phyloP scores from a whole-genome alignment of 2,113 vertebrate species.

The Sinocyclocheilus anophthalmus region DNA sequence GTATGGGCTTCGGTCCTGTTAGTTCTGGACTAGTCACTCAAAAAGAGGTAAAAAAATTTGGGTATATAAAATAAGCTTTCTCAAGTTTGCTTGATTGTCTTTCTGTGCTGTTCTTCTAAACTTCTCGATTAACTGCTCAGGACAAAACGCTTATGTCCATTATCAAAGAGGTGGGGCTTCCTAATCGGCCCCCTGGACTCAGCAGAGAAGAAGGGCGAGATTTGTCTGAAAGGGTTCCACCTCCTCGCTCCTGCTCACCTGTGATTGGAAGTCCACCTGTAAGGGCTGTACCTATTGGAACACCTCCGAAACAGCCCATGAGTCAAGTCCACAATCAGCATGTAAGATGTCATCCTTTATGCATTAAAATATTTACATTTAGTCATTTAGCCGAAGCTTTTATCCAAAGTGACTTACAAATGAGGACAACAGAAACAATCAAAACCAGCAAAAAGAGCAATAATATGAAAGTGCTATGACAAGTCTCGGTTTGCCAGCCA shows the following conservation, averaged over 20 bases:
- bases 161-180: constrained; percentile 90
- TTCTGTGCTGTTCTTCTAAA: not conserved
- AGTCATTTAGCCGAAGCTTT: too few species aligned
- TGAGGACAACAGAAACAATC: too few species aligned
- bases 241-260: constrained; percentile 89
- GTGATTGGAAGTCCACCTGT: constrained; percentile 95
- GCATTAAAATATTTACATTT: too few species aligned
- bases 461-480: too few species aligned
- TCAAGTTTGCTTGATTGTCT: not conserved
- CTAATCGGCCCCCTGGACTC: constrained; percentile 76
- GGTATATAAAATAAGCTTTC: not conserved
- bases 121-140: constrained; percentile 64
- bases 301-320: constrained; percentile 90
- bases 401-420: too few species aligned
- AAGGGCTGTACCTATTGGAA: constrained; percentile 92
- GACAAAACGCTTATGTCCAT: constrained; percentile 87
- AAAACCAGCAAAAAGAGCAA: too few species aligned
- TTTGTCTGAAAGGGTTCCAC: constrained; percentile 88
- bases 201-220: constrained; percentile 82
- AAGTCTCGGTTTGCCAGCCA: too few species aligned
- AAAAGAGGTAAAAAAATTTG: constrained; percentile 78
- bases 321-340: constrained; percentile 87
- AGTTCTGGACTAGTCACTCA: constrained; percentile 80
- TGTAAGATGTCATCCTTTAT: constrained; percentile 61
- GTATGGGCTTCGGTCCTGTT: constrained; percentile 78